These are phyloP conservation scores for Lutjanus campechanus DNA, from an alignment of 2,797 vertebrate genomes.

Conservation along the genomic window DNA sequence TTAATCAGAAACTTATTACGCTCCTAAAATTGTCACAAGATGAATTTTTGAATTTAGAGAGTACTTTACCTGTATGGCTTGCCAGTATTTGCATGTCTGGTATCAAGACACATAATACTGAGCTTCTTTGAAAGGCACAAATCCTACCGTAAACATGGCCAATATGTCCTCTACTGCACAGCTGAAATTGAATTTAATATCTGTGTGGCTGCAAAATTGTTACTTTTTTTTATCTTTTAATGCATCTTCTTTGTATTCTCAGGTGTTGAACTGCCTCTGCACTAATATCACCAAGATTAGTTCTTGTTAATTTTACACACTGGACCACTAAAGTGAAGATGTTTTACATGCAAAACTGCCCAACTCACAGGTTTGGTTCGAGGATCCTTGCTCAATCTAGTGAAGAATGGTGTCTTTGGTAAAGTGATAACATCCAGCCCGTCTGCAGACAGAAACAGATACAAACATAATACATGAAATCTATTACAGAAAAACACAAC, in stretches of 20 bases:
- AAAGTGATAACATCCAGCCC: constrained; percentile 58
- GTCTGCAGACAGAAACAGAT: constrained; percentile 67
- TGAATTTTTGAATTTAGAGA: not conserved
- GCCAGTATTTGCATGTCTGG: not conserved
- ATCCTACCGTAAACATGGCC: not conserved
- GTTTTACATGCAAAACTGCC: constrained; percentile 1
- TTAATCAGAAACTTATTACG: not conserved
- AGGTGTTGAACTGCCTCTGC: not conserved
- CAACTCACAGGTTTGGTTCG: constrained; percentile 77
- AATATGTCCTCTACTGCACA: not conserved
- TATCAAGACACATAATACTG: not conserved
- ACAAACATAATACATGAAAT: not conserved
- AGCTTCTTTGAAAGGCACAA: not conserved
- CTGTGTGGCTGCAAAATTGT: not conserved
- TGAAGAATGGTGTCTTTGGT: constrained; percentile 82
- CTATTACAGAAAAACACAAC: not conserved
- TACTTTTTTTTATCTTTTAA: not conserved
- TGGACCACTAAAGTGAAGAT: not conserved
- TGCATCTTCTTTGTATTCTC: not conserved
- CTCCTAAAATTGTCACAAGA: not conserved
- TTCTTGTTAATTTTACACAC: not conserved
- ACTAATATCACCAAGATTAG: not conserved
- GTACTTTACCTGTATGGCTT: not conserved
- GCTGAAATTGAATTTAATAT: not conserved
- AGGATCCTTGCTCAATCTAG: constrained; percentile 68